Evolutionary conservation across 1,140 invertebrate genomes (phyloP).

Genomic region (Steinernema feltiae): DNA sequence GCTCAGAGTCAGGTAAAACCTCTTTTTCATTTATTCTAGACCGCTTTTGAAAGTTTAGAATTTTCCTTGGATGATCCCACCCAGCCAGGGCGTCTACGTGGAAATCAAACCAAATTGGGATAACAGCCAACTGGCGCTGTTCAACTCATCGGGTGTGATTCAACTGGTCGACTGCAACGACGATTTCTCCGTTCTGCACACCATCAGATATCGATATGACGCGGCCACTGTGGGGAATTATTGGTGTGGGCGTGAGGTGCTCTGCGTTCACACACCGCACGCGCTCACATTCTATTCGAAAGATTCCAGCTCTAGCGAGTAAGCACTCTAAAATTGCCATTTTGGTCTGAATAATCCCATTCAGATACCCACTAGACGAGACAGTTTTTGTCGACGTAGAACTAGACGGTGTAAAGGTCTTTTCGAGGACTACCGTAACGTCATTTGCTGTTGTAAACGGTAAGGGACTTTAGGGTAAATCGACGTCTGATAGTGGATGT

Average conservation of each 20-base stretch:
- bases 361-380: not conserved
- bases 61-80: not conserved
- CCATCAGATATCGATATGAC: not conserved
- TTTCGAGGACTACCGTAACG: not conserved
- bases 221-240: not conserved
- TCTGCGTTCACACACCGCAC: not conserved
- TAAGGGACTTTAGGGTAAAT: slow-evolving; percentile 23
- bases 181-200: not conserved
- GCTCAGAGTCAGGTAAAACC: not conserved
- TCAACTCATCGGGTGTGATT: not conserved
- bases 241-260: not conserved
- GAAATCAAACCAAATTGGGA: not conserved
- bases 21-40: not conserved
- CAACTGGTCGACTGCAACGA: not conserved
- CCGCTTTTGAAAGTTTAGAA: not conserved
- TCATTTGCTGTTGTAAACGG: slow-evolving; percentile 20
- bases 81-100: not conserved
- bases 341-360: not conserved
- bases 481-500: not conserved
- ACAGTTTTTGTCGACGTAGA: slow-evolving; percentile 15
- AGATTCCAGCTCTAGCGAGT: not conserved
- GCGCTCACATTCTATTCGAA: not conserved
- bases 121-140: not conserved
- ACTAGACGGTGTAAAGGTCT: slow-evolving; percentile 22
- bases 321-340: too few relatives aligned